A percentile compares a stretch with the other conserved stretches of the same genome.
Evolutionary conservation across 2,888 invertebrate species (phyloP).

Genomic region (Leucoptera coffeella): DNA sequence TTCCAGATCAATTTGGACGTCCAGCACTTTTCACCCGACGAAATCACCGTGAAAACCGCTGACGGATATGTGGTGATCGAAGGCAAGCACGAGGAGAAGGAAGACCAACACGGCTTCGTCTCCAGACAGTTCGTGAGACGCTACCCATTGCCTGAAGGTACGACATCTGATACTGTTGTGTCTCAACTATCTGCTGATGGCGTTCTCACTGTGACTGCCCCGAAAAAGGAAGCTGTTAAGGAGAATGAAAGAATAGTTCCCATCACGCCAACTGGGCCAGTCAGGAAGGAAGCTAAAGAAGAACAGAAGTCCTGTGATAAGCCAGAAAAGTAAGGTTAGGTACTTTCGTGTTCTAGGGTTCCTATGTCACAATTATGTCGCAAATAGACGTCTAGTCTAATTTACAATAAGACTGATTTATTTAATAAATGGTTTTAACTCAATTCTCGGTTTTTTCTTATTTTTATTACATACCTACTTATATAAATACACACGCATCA

Average conservation of each 20-base stretch:
- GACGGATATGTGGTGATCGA: slow-evolving; percentile 63
- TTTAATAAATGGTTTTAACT: too few species aligned
- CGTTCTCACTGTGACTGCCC: slow-evolving; percentile 63
- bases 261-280: slow-evolving; percentile 52
- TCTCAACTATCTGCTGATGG: slow-evolving; percentile 71
- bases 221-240: slow-evolving; percentile 15
- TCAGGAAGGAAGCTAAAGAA: slow-evolving; percentile 33
- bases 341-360: too few species aligned
- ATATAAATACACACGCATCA: too few species aligned
- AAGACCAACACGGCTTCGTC: slow-evolving; percentile 65
- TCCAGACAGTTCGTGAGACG: slow-evolving; percentile 66
- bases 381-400: too few species aligned
- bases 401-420: too few species aligned
- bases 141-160: slow-evolving; percentile 65
- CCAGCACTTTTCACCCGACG: slow-evolving; percentile 65
- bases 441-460: too few species aligned
- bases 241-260: slow-evolving; percentile 44
- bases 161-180: slow-evolving; percentile 59
- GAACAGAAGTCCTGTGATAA: too few species aligned
- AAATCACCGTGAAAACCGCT: slow-evolving; percentile 65
- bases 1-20: slow-evolving; percentile 67
- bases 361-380: too few species aligned
- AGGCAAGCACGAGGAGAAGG: slow-evolving; percentile 70
- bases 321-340: too few species aligned
- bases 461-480: too few species aligned